Evolutionary conservation across 2,888 invertebrate species (phyloP).

Genomic region (Oxycera nigricornis): DNA sequence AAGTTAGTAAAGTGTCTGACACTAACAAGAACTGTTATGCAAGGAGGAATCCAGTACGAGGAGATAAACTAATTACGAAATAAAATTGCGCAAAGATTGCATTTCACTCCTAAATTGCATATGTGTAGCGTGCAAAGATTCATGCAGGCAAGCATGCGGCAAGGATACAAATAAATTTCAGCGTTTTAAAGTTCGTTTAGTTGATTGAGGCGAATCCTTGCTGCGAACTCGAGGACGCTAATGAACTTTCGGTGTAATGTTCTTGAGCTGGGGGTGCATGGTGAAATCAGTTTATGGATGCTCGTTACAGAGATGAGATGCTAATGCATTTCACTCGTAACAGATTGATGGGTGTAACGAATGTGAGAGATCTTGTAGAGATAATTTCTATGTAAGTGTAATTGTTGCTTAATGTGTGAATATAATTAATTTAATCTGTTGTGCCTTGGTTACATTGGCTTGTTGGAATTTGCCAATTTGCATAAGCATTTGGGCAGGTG

Average conservation of each 20-base stretch:
- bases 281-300: neutral
- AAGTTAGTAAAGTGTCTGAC: constrained; percentile 3
- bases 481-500: too few species aligned
- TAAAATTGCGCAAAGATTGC: constrained; percentile 35
- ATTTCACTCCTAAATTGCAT: constrained; percentile 28
- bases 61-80: constrained; percentile 31
- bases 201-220: constrained; percentile 16
- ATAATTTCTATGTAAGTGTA: neutral
- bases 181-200: neutral
- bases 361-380: neutral
- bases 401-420: too few species aligned
- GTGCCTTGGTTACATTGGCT: too few species aligned
- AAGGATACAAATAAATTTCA: neutral
- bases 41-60: constrained; percentile 18
- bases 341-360: neutral
- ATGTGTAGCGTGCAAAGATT: neutral
- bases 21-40: constrained; percentile 35
- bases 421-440: too few species aligned
- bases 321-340: neutral
- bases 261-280: neutral
- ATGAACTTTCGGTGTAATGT: neutral
- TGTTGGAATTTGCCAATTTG: too few species aligned
- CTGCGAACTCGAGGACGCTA: neutral
- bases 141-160: neutral
- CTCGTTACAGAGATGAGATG: neutral